Percentiles rank a stretch among this genome's conserved stretches.
Evolutionary conservation across 2,113 vertebrate species (phyloP).

Genomic region (Bettongia penicillata): DNA sequence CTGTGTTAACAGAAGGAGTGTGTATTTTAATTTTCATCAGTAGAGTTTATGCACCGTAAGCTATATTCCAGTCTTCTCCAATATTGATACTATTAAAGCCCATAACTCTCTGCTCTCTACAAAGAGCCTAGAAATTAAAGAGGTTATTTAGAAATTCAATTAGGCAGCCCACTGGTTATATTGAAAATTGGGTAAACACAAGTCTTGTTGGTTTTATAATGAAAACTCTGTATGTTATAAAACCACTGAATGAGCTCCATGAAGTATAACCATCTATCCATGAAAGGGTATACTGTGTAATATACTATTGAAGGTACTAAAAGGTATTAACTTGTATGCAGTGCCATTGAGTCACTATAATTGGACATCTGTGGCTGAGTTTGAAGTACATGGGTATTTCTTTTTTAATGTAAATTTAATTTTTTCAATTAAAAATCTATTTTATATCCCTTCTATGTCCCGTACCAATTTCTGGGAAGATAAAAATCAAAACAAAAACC

Average conservation of each 20-base stretch:
- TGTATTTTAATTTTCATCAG: not conserved
- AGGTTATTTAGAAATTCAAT: not conserved
- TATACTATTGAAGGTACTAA: not conserved
- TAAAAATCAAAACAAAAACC: not conserved
- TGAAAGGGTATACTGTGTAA: not conserved
- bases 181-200: not conserved
- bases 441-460: not conserved
- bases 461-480: not conserved
- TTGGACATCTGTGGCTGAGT: not conserved
- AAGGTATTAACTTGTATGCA: not conserved
- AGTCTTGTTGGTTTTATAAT: not conserved
- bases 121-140: not conserved
- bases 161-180: not conserved
- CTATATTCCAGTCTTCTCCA: not conserved
- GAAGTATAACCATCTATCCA: not conserved
- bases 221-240: slow-evolving; percentile 26
- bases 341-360: no score
- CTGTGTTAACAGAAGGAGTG: not conserved
- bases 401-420: not conserved
- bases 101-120: not conserved
- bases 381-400: not conserved
- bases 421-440: not conserved
- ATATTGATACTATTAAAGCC: not conserved
- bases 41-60: not conserved
- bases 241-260: not conserved